Percentiles rank a stretch among this genome's conserved stretches.
Conservation (phyloP, 2,888 invertebrate genomes). For the Chrysopilus asiliformis region DNA sequence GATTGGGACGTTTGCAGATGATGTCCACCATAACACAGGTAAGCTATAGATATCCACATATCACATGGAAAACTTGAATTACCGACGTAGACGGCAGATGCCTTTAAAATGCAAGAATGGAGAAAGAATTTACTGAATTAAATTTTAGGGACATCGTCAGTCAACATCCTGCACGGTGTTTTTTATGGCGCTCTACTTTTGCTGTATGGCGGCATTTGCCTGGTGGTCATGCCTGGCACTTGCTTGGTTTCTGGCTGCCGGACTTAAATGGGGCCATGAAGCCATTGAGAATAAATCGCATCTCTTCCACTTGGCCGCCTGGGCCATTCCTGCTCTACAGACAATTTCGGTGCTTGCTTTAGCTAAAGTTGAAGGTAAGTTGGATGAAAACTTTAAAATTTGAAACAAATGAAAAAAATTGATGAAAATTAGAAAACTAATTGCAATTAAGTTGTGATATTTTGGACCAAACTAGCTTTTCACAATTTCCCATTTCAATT, state of each 20-base stretch:
- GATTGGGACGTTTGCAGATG: constrained; percentile 57
- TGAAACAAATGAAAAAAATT: constrained; percentile 1
- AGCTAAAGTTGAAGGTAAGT: constrained; percentile 86
- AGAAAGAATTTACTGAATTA: too few species aligned
- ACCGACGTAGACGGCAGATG: too few species aligned
- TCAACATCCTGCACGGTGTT: constrained; percentile 68
- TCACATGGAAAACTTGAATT: too few species aligned
- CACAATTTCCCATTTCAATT: too few species aligned
- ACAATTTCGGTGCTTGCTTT: constrained; percentile 90
- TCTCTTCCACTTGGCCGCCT: constrained; percentile 94
- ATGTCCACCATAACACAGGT: constrained; percentile 80
- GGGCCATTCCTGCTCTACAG: constrained; percentile 92
- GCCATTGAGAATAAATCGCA: constrained; percentile 95
- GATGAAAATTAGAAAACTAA: too few species aligned
- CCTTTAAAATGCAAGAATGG: too few species aligned
- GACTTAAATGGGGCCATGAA: constrained; percentile 96
- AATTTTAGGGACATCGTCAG: constrained; percentile 35
- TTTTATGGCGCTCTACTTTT: constrained; percentile 93
- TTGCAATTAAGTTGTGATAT: too few species aligned
- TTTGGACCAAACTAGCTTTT: too few species aligned
- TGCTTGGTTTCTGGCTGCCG: constrained; percentile 94
- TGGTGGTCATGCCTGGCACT: constrained; percentile 96
- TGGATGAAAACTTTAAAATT: too few species aligned
- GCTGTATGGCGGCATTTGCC: constrained; percentile 91
- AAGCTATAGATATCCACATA: constrained; percentile 25